Evolutionary conservation across 2,113 vertebrate species (phyloP).

Genomic region (Sylvicapra grimmia): DNA sequence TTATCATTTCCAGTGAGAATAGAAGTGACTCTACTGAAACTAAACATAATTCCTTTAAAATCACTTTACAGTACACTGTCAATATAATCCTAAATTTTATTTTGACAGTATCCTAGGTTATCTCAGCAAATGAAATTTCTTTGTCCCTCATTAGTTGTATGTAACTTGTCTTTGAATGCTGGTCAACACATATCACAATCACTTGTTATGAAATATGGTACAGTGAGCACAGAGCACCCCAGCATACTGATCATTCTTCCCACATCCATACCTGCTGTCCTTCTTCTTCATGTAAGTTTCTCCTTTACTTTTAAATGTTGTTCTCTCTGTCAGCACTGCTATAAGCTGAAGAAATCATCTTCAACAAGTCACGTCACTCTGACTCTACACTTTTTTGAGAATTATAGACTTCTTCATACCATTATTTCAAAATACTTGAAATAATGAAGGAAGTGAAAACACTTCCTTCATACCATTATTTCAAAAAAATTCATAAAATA

Average conservation of each 20-base stretch:
- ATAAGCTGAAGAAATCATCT: not conserved
- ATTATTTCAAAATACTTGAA: too few species aligned
- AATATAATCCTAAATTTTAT: not conserved
- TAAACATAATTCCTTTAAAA: not conserved
- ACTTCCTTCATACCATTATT: not conserved
- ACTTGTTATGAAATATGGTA: not conserved
- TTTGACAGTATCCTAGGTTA: not conserved
- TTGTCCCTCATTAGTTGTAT: not conserved
- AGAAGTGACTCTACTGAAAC: not conserved
- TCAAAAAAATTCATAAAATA: not conserved
- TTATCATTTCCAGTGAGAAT: not conserved
- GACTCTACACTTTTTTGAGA: not conserved
- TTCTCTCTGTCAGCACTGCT: not conserved
- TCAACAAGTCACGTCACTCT: not conserved
- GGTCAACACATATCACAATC: not conserved
- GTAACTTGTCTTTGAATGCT: constrained; percentile 23
- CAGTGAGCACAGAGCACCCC: not conserved
- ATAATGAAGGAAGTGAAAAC: too few species aligned
- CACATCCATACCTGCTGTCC: not conserved
- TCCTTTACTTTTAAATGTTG: not conserved
- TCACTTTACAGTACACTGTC: not conserved
- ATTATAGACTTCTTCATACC: not conserved
- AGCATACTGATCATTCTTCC: not conserved
- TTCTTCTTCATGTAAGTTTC: not conserved
- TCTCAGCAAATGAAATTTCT: not conserved